Evolutionary conservation across 2,888 invertebrate genomes (phyloP), one percentile per base, ranked within the genome.

Genomic region (Andrena haemorrhoa): DNA sequence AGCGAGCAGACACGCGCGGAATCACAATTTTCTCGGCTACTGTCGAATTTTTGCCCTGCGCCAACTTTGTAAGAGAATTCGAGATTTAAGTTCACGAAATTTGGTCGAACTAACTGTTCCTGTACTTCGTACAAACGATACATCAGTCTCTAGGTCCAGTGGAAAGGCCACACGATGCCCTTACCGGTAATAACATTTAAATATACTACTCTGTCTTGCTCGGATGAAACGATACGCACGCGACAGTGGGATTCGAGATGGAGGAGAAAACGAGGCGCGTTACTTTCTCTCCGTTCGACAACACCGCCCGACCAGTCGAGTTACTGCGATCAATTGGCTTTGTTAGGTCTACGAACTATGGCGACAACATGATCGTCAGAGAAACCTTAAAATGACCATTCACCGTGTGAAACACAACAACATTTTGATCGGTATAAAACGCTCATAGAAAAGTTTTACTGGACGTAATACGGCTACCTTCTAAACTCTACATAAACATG

Each of bases 401-500:
- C 82, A 78, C 72, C 65, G 82, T 75, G 74, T n/a, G 75, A 84
- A 89, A 90, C 89, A 78, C 82, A 89, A 86, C 82, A 83, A 84
- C 83, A 83, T 90, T 91, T 91, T 89, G 88, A 90, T 92, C 91
- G 89, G 92, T 92, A 92, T 91, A 92, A 92, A 92, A 92, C 88
- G 88, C 88, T 91, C 89, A 91, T 92, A 92, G 90, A 92, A 92
- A 92, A 92, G 88, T 91, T 86, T 86, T 85, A 79, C 41, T 87
- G 89, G 89, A 89, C 88, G 89, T 88, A 87, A 84, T 88, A 88
- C 84, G 86, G 56, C 83, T 85, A 87, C 83, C 79, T 61, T 81
- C 84, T 87, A 86, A 83, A 73, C 71, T 56, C 88, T 88, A 88
- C 86, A 70, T 65, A 84, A 88, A 86, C 83, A 75, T 75, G 83